Evolutionary conservation across 1,140 invertebrate genomes (phyloP), one percentile per base, ranked within the genome.

Genomic region (Drosophila pachea): DNA sequence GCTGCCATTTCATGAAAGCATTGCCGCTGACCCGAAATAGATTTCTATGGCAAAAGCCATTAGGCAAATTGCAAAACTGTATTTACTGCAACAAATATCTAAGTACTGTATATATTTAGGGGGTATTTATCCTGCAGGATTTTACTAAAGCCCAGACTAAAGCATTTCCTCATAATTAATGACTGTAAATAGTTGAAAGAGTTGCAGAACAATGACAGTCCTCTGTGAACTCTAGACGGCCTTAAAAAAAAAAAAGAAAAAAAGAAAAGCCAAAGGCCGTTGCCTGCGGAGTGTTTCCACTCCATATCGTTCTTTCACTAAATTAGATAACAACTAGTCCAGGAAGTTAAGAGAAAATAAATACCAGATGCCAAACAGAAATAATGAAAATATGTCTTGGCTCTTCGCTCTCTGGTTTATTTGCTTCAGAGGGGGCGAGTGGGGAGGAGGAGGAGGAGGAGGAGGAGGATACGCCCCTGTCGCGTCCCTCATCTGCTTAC

Each of bases 121-220:
- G 31, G 6, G 12, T 54, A 54, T 53, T 47, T 66, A 40, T 40
- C 53, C 74, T 58, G 59, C 38, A 56, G 45, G 40, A 58, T 59
- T 55, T 52, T 40, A n/a, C 66, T 69, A 64, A 55, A 65, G 76
- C 63, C 63, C 60, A 79, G 76, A 83, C 76, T 83, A 65, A 82
- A 84, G 33, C 32, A 52, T 60, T 68, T 76, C 79, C 67, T 48
- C 76, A 76, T 83, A 83, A 83, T 83, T 83, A 84, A 83, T 83
- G 76, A 48, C 73, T 73, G 63, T 55, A 79, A 76, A 83, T 83
- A 84, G 72, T 73, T 62, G 53, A 60, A 40, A 42, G 52, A 64
- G 55, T 29, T 56, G 12, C 71, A 70, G 40, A 76, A 79, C 81
- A 84, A 84, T 76, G 76, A 79, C 79, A 64, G 72, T 66, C 68